phyloP scores from a whole-genome alignment of 2,113 vertebrate species.

The Toxotes chatareus region DNA sequence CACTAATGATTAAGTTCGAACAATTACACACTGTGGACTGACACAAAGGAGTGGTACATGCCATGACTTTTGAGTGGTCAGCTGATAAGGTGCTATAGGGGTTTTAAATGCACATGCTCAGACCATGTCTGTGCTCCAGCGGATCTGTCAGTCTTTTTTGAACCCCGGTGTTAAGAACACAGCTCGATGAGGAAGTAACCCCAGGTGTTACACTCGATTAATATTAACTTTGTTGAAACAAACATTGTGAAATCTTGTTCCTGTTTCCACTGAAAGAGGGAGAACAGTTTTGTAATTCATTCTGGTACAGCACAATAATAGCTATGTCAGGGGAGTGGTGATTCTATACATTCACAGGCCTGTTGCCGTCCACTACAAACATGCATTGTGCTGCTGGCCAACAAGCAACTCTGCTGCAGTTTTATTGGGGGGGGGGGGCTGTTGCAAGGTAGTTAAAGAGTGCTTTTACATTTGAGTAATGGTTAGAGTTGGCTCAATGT shows the following conservation, averaged over 20 bases:
- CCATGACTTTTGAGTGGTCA: constrained; percentile 32
- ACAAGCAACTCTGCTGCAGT: background rate
- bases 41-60: background rate
- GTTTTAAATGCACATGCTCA: constrained; percentile 24
- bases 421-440: constrained; percentile 13
- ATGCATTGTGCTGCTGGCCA: background rate
- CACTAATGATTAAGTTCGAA: constrained; percentile 40
- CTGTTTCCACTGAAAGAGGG: background rate
- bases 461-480: background rate
- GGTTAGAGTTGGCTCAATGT: background rate
- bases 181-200: constrained; percentile 1
- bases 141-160: background rate
- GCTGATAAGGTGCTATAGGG: constrained; percentile 16
- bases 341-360: constrained; percentile 8
- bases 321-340: background rate
- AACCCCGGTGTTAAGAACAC: background rate
- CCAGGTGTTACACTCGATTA: background rate
- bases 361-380: constrained; percentile 4
- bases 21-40: constrained; percentile 18
- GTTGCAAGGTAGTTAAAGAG: background rate
- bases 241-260: constrained; percentile 25
- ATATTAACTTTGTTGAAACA: constrained; percentile 5
- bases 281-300: background rate
- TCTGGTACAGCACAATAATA: constrained; percentile 5
- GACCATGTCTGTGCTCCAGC: constrained; percentile 14